phyloP scores from a whole-genome alignment of 2,888 invertebrate genomes.

The Sesamia inferens region DNA sequence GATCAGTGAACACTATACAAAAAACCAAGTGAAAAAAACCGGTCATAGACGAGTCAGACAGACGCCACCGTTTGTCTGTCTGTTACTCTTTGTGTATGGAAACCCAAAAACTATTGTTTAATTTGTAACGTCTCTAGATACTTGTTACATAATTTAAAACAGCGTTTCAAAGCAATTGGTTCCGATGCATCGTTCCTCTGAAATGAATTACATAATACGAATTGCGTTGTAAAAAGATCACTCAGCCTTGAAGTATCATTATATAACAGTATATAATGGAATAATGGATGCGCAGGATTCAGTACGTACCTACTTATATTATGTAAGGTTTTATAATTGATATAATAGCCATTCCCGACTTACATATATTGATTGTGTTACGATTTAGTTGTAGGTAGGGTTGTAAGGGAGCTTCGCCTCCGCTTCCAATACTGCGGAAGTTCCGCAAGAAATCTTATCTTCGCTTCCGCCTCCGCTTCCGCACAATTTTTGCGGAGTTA shows the following conservation, averaged over 20 bases:
- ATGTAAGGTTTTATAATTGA: conserved; percentile 17
- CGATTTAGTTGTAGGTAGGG: no score
- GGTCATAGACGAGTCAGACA: no score
- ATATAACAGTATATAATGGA: conserved; percentile 23
- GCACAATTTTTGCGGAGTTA: no score
- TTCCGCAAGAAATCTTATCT: no score
- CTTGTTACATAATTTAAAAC: conserved; percentile 38
- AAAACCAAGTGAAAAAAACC: not conserved
- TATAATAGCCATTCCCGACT: conserved; percentile 14
- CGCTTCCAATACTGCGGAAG: no score
- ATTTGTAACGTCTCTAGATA: not conserved
- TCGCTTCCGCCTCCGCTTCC: no score
- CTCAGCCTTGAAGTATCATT: conserved; percentile 32
- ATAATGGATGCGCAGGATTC: conserved; percentile 19
- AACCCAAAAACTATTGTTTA: not conserved
- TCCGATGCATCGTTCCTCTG: conserved; percentile 34
- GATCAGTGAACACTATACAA: not conserved
- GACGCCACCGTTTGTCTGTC: no score
- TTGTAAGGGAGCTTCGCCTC: no score
- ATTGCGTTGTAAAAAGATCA: conserved; percentile 42
- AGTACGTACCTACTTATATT: conserved; percentile 9
- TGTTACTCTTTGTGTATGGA: no score
- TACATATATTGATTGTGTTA: no score
- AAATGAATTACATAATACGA: conserved; percentile 24
- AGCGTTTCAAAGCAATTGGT: conserved; percentile 31